Evolutionary conservation across 2,797 vertebrate genomes (phyloP).

Genomic region (Chlorospingus semifuscus): DNA sequence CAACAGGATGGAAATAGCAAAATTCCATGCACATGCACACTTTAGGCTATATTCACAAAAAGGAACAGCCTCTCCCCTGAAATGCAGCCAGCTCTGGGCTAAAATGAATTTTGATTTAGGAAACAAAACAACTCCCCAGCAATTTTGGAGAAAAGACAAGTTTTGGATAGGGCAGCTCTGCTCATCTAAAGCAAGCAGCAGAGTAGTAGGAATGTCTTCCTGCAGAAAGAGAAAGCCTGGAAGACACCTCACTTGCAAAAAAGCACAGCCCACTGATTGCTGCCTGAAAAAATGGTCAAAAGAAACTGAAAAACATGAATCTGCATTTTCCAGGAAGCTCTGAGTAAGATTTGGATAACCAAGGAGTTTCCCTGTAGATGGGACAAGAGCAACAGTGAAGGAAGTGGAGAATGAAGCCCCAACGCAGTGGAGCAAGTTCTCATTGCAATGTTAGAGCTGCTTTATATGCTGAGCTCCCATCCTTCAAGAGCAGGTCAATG

Average conservation of each 20-base stretch:
- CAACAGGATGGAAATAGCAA: background rate
- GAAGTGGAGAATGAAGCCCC: rapidly evolving
- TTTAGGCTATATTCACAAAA: background rate
- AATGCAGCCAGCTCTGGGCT: background rate
- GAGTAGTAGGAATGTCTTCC: background rate
- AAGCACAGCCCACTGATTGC: rapidly evolving
- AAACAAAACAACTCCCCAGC: background rate
- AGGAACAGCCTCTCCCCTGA: background rate
- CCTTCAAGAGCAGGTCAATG: conserved; percentile 54
- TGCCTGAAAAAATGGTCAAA: background rate
- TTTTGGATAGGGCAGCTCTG: background rate
- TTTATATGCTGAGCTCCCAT: conserved; percentile 41
- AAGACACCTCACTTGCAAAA: background rate
- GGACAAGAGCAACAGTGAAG: background rate
- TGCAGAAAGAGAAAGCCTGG: background rate
- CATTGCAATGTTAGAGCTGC: conserved; percentile 1
- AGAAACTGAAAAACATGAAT: background rate
- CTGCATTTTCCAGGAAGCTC: background rate
- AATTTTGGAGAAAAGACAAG: background rate
- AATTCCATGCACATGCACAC: background rate
- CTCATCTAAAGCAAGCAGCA: background rate
- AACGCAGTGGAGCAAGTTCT: background rate
- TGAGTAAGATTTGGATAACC: background rate
- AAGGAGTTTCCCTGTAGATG: background rate
- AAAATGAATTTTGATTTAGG: background rate